phyloP scores from a whole-genome alignment of 1,140 invertebrate species.

The Brachionus paranguensis region DNA sequence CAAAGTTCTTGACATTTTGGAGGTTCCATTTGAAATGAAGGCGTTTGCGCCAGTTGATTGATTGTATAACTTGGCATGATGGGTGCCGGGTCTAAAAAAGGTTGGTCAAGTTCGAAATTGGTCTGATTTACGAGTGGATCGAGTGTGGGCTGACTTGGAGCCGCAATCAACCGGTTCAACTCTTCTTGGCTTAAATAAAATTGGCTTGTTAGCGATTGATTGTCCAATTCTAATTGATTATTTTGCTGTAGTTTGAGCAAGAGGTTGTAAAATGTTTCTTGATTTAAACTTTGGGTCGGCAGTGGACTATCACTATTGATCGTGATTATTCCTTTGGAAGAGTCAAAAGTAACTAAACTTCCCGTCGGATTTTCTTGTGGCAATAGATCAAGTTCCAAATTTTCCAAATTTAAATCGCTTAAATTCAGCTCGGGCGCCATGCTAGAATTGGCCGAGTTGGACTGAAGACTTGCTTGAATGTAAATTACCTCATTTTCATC shows the following conservation, averaged over 20 bases:
- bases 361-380: neutral
- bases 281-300: conserved; percentile 7
- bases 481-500: neutral
- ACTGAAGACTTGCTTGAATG: conserved; percentile 8
- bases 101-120: neutral
- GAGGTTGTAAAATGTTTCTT: conserved; percentile 27
- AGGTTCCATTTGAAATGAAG: neutral
- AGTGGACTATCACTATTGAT: neutral
- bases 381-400: neutral
- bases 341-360: neutral
- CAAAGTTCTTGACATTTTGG: conserved; percentile 30
- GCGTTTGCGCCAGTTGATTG: neutral
- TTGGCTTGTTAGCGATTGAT: conserved; percentile 8
- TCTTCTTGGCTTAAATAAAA: conserved; percentile 22
- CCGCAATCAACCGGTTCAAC: neutral
- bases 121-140: neutral
- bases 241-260: conserved; percentile 9
- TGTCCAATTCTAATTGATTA: neutral
- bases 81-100: neutral
- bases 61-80: neutral
- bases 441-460: neutral
- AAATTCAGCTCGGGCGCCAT: neutral
- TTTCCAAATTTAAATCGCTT: neutral
- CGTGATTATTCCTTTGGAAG: neutral
- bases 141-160: neutral